These are phyloP conservation scores for Microcebus murinus DNA, from an alignment of 2,113 vertebrate genomes.

Conservation along the genomic window DNA sequence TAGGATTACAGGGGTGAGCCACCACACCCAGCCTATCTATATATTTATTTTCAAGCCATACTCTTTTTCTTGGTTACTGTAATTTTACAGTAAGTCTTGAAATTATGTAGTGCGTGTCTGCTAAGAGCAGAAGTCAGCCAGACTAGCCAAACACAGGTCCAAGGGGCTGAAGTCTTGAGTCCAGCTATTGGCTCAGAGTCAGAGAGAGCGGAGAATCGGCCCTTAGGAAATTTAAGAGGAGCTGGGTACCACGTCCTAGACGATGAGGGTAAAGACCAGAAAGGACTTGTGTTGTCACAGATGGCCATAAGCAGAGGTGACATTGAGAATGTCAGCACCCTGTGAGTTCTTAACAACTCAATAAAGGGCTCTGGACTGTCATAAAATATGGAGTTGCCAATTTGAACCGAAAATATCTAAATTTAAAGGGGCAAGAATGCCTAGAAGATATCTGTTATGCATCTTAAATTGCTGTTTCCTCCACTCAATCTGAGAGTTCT, in stretches of 20 bases:
- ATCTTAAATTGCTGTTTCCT: neutral
- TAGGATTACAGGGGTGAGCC: too few species aligned
- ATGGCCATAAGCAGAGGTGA: neutral
- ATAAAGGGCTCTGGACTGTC: neutral
- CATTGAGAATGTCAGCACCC: neutral
- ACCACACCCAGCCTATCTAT: neutral
- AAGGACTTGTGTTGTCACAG: neutral
- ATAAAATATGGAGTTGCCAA: neutral
- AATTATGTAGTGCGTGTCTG: neutral
- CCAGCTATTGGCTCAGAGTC: neutral
- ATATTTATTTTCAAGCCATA: neutral
- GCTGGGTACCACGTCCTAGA: neutral
- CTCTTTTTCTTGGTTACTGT: neutral
- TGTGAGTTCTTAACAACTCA: neutral
- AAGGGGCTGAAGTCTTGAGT: neutral
- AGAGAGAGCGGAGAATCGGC: neutral
- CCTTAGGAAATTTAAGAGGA: neutral
- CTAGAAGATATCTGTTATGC: neutral
- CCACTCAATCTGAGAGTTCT: neutral
- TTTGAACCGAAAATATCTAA: neutral
- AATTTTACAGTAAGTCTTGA: neutral
- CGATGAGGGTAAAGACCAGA: neutral
- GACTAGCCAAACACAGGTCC: neutral
- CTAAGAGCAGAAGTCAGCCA: neutral
- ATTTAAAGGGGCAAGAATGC: neutral